These are phyloP conservation scores for Zophobas morio DNA, from an alignment of 1,140 invertebrate genomes.

Conservation along the genomic window DNA sequence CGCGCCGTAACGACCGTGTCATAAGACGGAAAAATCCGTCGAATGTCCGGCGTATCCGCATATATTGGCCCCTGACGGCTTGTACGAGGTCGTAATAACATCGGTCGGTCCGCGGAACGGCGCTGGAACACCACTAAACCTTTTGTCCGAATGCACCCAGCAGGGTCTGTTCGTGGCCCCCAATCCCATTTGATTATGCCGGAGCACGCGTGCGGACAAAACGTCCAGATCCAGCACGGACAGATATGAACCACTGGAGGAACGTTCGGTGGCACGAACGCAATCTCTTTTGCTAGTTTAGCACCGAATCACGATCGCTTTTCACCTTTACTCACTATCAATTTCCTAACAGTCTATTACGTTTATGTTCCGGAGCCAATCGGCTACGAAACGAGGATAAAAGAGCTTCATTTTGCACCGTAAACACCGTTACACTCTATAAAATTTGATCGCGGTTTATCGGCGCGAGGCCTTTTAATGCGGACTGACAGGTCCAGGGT, in stretches of 20 bases:
- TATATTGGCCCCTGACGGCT: constrained; percentile 46
- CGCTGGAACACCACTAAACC: constrained; percentile 55
- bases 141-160: constrained; percentile 61
- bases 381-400: constrained; percentile 61
- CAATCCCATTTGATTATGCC: constrained; percentile 63
- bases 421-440: constrained; percentile 62
- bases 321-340: constrained; percentile 65
- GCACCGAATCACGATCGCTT: constrained; percentile 62
- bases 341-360: constrained; percentile 64
- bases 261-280: constrained; percentile 56
- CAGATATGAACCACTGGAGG: constrained; percentile 10
- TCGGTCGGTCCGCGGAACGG: not conserved
- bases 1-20: constrained; percentile 21
- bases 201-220: constrained; percentile 59
- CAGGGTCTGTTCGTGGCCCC: constrained; percentile 3
- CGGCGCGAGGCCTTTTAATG: not conserved
- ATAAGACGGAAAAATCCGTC: constrained; percentile 42
- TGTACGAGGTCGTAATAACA: constrained; percentile 13
- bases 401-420: constrained; percentile 63
- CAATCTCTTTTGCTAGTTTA: constrained; percentile 64
- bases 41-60: constrained; percentile 39
- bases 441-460: constrained; percentile 48
- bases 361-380: constrained; percentile 61
- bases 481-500: too few relatives aligned
- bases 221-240: constrained; percentile 47